Conservation (phyloP, 37 sponge, comb jelly and placozoan species). For the Petrosia ficiformis region DNA sequence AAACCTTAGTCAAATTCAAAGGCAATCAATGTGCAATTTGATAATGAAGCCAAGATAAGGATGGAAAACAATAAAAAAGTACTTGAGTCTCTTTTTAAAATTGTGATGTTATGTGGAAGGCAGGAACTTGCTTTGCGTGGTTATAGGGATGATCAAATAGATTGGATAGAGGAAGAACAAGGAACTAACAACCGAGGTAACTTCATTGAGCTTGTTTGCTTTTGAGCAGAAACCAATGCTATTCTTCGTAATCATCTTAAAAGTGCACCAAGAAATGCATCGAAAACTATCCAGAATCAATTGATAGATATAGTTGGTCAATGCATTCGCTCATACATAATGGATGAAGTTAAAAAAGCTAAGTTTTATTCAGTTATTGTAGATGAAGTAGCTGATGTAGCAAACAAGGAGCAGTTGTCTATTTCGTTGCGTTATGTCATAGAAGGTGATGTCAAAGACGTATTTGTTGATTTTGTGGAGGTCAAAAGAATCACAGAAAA, state of each 20-base stretch:
- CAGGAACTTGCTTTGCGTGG: slow-evolving; percentile 46
- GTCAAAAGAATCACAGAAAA: slow-evolving; percentile 51
- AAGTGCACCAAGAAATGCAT: slow-evolving; percentile 21
- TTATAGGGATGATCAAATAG: slow-evolving; percentile 46
- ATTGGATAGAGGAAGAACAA: slow-evolving; percentile 22
- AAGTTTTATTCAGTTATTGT: slow-evolving; percentile 52
- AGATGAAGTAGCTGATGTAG: slow-evolving; percentile 56
- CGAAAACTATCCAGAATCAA: slow-evolving; percentile 45
- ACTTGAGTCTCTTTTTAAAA: slow-evolving; percentile 31
- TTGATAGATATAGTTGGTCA: slow-evolving; percentile 20
- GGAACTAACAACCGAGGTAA: slow-evolving; percentile 22
- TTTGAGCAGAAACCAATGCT: slow-evolving; percentile 40
- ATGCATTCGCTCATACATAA: slow-evolving; percentile 23
- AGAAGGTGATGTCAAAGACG: slow-evolving; percentile 24
- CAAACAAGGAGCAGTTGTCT: slow-evolving; percentile 58
- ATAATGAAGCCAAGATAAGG: slow-evolving; percentile 12
- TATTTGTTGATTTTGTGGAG: slow-evolving; percentile 52
- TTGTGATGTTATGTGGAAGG: slow-evolving; percentile 57
- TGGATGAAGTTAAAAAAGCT: slow-evolving; percentile 42
- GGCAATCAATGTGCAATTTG: slow-evolving; percentile 16
- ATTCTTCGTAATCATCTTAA: slow-evolving; percentile 17
- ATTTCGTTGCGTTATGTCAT: slow-evolving; percentile 26
- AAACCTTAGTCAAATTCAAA: slow-evolving; percentile 14
- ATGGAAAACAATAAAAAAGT: slow-evolving; percentile 34
- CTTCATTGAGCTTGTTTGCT: slow-evolving; percentile 31